Percentiles rank a stretch among this genome's conserved stretches.
These are phyloP conservation scores for Leptinotarsa defecta DNA, from an alignment of 1,140 invertebrate genomes.

Conservation along the genomic window DNA sequence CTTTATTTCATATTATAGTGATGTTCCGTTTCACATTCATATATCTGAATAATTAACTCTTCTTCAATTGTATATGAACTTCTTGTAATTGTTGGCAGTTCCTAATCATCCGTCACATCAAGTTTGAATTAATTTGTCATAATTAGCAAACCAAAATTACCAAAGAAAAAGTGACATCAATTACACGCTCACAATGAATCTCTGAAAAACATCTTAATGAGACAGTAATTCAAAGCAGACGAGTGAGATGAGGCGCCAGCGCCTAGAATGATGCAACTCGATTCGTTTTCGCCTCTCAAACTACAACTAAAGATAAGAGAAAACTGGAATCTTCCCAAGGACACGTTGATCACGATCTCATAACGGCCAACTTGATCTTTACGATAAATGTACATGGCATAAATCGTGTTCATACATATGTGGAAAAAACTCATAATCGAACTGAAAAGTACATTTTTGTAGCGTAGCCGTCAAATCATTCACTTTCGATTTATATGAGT, in stretches of 20 bases:
- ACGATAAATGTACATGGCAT: conserved; percentile 2
- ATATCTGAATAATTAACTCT: no score
- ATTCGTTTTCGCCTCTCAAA: neutral
- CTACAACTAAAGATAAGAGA: conserved; percentile 1
- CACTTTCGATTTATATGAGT: neutral
- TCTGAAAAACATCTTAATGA: no score
- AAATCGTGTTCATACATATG: conserved; percentile 3
- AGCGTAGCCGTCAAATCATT: neutral
- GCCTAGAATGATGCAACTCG: neutral
- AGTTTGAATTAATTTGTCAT: no score
- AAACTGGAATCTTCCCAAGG: neutral
- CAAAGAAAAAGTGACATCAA: no score
- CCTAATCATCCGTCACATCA: no score
- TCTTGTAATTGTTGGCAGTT: no score
- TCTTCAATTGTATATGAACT: no score
- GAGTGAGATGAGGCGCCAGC: neutral
- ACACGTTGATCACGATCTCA: conserved; percentile 2
- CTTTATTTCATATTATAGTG: no score
- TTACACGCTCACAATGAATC: no score
- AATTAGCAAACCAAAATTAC: no score
- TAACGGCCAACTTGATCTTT: conserved; percentile 8
- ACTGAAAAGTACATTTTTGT: conserved; percentile 1
- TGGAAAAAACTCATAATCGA: neutral
- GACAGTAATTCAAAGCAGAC: no score
- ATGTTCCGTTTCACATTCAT: no score